Evolutionary conservation across 1,140 invertebrate species (phyloP).

Genomic region (Magallana gigas): DNA sequence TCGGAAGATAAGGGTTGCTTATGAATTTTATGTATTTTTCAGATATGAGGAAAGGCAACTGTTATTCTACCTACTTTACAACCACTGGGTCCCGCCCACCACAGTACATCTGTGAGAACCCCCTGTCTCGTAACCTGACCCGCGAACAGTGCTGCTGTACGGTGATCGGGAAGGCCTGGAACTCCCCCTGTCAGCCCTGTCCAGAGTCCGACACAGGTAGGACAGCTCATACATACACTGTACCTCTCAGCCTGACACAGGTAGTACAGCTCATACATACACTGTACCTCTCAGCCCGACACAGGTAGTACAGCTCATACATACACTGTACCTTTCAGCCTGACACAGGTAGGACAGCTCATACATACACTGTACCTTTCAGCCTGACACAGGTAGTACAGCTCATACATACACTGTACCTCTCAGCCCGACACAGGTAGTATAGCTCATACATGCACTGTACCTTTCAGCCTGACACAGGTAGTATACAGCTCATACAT

Average conservation of each 20-base stretch:
- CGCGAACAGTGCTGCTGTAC: conserved; percentile 91
- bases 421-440: conserved; percentile 82
- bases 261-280: conserved; percentile 77
- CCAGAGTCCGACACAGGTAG: conserved; percentile 85
- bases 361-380: no score
- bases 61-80: conserved; percentile 86
- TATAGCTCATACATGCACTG: background rate
- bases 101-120: conserved; percentile 83
- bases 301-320: conserved; percentile 81
- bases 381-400: conserved; percentile 82
- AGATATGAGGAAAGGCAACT: conserved; percentile 92
- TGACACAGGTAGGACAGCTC: conserved; percentile 82
- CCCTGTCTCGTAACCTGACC: conserved; percentile 89
- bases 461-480: conserved; percentile 79
- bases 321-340: conserved; percentile 62
- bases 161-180: conserved; percentile 91
- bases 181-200: conserved; percentile 86
- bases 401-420: no score
- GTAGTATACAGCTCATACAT: conserved; percentile 77
- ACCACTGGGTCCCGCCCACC: conserved; percentile 59
- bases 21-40: conserved; percentile 41
- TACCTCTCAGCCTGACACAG: conserved; percentile 77
- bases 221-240: background rate
- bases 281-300: conserved; percentile 73
- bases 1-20: background rate